phyloP scores from a whole-genome alignment of 2,888 invertebrate species.

The Cephalotes varians region DNA sequence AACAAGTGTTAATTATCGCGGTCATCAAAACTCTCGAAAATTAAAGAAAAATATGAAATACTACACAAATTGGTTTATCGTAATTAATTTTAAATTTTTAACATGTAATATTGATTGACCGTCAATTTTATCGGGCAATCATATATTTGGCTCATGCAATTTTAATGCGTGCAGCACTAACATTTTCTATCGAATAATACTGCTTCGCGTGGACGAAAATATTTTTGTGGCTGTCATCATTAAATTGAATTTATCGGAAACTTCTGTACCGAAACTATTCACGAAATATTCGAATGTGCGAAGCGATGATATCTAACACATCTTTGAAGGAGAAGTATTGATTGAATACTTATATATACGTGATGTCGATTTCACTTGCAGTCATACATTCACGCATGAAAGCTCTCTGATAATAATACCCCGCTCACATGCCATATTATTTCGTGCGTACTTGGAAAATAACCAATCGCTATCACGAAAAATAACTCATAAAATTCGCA shows the following conservation, averaged over 20 bases:
- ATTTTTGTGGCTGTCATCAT: slow-evolving; percentile 11
- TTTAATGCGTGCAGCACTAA: neutral
- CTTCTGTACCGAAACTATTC: neutral
- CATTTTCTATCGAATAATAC: neutral
- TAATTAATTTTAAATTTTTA: slow-evolving; percentile 12
- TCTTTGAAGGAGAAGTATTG: slow-evolving; percentile 2
- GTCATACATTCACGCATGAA: slow-evolving; percentile 3
- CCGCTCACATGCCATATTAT: neutral
- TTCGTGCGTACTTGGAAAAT: slow-evolving; percentile 22
- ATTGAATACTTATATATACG: slow-evolving; percentile 14
- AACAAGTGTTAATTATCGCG: slow-evolving; percentile 27
- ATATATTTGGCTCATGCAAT: neutral
- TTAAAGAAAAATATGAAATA: slow-evolving; percentile 6
- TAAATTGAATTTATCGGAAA: slow-evolving; percentile 21
- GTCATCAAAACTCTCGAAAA: neutral
- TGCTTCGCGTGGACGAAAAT: neutral
- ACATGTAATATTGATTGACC: slow-evolving; percentile 20
- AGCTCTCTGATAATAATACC: slow-evolving; percentile 26
- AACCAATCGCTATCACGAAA: slow-evolving; percentile 14
- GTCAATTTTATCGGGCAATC: neutral
- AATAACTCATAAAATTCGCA: slow-evolving; percentile 40
- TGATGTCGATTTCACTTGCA: slow-evolving; percentile 12
- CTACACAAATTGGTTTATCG: neutral
- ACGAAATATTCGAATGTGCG: slow-evolving; percentile 13
- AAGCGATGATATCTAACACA: neutral